Evolutionary conservation across 1,140 invertebrate species (phyloP), one percentile per base, ranked within the genome.

Genomic region (Halyomorpha halys): DNA sequence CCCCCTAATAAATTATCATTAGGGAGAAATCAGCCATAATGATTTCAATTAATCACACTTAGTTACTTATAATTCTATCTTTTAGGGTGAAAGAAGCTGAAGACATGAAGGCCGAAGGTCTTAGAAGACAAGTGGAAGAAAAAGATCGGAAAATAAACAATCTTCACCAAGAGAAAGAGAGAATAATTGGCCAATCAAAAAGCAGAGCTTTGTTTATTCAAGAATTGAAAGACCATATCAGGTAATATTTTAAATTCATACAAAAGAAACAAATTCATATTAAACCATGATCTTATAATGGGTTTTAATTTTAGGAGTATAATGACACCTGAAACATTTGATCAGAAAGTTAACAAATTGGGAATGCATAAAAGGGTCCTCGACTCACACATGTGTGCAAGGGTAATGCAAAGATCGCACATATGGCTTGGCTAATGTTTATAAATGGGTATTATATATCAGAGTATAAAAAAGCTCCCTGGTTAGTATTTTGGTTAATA

Each of bases 311-410:
- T 44, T 56, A 67, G 66, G 61, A 60, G 61, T 15, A 67, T 67
- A 34, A 56, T 72, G 27, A 69, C 71, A 15, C 72, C 72, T 19
- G 72, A 73, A 65, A 73, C 72, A 23, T 73, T 73, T 68, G 72
- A 73, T 67, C 51, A 69, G 45, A 72, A 72, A 67, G 71, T 71
- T 0, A 67, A 66, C 19, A 68, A 69, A 60, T 70, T 68, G 19
- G 68, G 62, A 13, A 62, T 71, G 27, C 69, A 71, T 49, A 66
- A 66, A 51, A 65, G 70, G 61, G 60, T 72, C 16, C n/a, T 61
- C 16, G 64, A 62, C 30, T 66, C 70, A 8, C 68, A 69, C 2
- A 62, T 70, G 14, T 69, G 67, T 63, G 69, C 72, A 39, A 66
- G 68, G 14, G 67, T 70, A 54, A 70, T 67, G 65, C 65, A 65